Evolutionary conservation across 2,888 invertebrate genomes (phyloP).

Genomic region (Ypsolopha scabrella): DNA sequence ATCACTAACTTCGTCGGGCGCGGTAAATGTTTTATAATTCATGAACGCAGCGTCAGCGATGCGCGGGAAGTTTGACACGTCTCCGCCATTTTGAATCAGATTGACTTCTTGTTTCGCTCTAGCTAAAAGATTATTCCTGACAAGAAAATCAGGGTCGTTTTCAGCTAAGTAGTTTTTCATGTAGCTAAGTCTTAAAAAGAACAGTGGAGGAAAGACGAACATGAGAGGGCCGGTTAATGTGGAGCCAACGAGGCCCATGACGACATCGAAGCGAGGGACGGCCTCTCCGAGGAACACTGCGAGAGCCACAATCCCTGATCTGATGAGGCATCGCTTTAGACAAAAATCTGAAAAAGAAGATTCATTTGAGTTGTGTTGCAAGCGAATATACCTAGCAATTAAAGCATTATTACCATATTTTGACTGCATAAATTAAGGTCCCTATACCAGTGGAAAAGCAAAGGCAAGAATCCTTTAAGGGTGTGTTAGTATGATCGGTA

Average conservation of each 20-base stretch:
- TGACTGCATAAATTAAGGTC: no score
- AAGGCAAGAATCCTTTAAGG: no score
- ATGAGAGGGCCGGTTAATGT: conserved; percentile 86
- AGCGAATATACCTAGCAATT: no score
- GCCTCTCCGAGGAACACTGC: conserved; percentile 84
- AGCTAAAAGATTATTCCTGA: not conserved
- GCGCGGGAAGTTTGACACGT: conserved; percentile 29
- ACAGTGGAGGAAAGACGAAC: conserved; percentile 85
- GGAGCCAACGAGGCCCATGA: conserved; percentile 89
- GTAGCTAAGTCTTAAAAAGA: conserved; percentile 78
- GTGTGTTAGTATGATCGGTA: no score
- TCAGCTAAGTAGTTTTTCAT: conserved; percentile 30
- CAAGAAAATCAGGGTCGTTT: conserved; percentile 2
- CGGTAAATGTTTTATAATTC: conserved; percentile 42
- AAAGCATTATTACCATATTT: no score
- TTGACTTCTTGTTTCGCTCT: conserved; percentile 10
- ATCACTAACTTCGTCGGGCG: conserved; percentile 14
- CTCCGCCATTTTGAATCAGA: conserved; percentile 12
- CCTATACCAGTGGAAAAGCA: no score
- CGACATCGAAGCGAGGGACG: conserved; percentile 86
- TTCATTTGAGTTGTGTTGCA: not conserved
- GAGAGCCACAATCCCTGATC: conserved; percentile 76
- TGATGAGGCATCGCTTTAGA: conserved; percentile 76
- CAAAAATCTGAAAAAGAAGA: conserved; percentile 75
- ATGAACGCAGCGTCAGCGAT: conserved; percentile 21